A percentile compares a stretch with the other conserved stretches of the same genome.
These are phyloP conservation scores for Crepidodera aurea DNA, from an alignment of 2,888 invertebrate species.

Conservation along the genomic window DNA sequence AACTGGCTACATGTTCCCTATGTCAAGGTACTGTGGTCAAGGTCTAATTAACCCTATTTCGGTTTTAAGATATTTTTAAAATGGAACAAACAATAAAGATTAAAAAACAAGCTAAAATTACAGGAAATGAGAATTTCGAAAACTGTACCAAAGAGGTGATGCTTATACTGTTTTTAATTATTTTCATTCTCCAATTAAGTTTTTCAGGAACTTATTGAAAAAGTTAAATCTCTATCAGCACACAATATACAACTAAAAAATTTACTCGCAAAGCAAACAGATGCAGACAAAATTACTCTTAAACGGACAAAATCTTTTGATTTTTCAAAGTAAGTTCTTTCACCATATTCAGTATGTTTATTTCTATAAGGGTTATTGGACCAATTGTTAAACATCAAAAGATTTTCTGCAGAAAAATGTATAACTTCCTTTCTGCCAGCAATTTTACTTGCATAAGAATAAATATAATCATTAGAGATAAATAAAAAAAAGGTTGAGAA, in stretches of 20 bases:
- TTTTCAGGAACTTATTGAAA: conserved; percentile 74
- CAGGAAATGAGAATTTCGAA: conserved; percentile 59
- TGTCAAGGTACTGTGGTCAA: too few relatives aligned
- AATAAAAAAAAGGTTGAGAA: too few relatives aligned
- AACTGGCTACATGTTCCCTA: too few relatives aligned
- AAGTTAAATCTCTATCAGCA: conserved; percentile 76
- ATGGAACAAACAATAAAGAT: conserved; percentile 42
- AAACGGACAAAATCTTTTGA: conserved; percentile 66
- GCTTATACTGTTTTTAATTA: conserved; percentile 27
- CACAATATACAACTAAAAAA: conserved; percentile 82
- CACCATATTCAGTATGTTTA: too few relatives aligned
- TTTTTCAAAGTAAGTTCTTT: conserved; percentile 66
- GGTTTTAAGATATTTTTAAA: neutral
- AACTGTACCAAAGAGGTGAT: conserved; percentile 62
- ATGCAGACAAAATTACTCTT: conserved; percentile 48
- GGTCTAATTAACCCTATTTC: too few relatives aligned
- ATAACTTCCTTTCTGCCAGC: too few relatives aligned
- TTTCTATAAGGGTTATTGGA: too few relatives aligned
- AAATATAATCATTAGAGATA: too few relatives aligned
- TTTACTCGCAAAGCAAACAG: conserved; percentile 67
- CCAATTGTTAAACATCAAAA: too few relatives aligned
- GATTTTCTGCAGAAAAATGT: too few relatives aligned
- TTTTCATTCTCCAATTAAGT: neutral
- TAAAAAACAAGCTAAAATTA: conserved; percentile 37
- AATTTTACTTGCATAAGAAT: too few relatives aligned